Base-by-base conservation (phyloP, 2,888 invertebrate genomes). In the Synanthedon myopaeformis region DNA sequence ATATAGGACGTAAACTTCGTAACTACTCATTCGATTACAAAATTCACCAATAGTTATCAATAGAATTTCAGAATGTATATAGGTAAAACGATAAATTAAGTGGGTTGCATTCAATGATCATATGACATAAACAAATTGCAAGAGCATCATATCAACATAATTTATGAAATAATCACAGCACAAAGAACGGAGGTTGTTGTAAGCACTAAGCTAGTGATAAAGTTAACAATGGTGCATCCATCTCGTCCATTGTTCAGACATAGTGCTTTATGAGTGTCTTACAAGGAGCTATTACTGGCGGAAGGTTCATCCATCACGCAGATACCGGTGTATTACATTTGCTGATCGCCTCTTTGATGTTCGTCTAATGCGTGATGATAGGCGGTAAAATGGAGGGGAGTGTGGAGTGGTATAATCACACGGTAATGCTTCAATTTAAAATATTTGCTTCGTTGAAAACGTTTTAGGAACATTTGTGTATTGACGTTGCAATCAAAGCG, bases 291-390 rank as follows among this genome's bases (percentile, higher is more conserved):
- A 54, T 56, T 54, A 56, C 53, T 17, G 41, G 41, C 13, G 28
- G 12, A 51, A 12, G 49, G 49, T 59, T 57, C 62, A 64, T 66
- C 63, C 59, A 62, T 65, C 63, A 64, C 57, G 51, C 50, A 57
- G 59, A 61, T 63, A 59, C 57, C 49, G 53, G 55, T 56, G 53
- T 57, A 58, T 60, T 62, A 62, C 61, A 59, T 57, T 55, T 55
- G 57, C 57, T 61, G 61, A 62, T 66, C 58, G 55, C 57, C 59
- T 61, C 66, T 63, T 66, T 67, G 70, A 74, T 71, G 71, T 66
- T 65, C 60, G 58, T 60, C 62, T 74, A 70, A 72, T 73, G 72
- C 56, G 66, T 58, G 60, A 63, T 70, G 66, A 73, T 72, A 59
- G 57, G 58, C 56, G 54, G 51, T 11, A 14, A 45, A 45, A 14